Evolutionary conservation across 2,888 invertebrate species (phyloP), one percentile per base, ranked within the genome.

Genomic region (Protodeltote pygarga): DNA sequence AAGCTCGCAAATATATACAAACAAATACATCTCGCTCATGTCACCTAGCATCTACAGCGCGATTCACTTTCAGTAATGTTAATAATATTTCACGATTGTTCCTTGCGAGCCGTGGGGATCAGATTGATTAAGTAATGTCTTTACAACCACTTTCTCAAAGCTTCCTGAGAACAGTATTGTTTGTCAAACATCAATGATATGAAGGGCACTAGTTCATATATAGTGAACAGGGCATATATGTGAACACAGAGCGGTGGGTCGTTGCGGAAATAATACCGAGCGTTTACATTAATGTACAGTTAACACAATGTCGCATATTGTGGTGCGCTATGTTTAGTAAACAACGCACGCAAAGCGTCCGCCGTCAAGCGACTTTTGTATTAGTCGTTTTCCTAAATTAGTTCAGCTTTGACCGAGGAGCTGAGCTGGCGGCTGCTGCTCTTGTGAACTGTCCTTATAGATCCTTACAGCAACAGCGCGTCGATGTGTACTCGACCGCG

Each of bases 1-100:
- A 19, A 29, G 33, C 29, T 40, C 31, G 49, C 47, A 29, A 60
- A 42, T 58, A 64, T 65, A 64, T 59, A 72, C 57, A 71, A 64
- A 71, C 65, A 77, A 73, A 60, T 21, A 35, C 19, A 24, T 25
- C n/a, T 20, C 6, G 32, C 24, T 24, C 58, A 62, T 53, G 51
- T 44, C 59, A 52, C 37, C 47, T 3, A 0, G 5, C 19, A 19
- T 21, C 16, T 60, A 60, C 60, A 60, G 62, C 21, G 28, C 41
- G 62, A 32, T 60, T 24, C 38, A 9, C 17, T 19, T 28, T 0
- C 5, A 19, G n/a, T 9, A 0, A n/a, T 8, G 15, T 13, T 21
- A 3, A 17, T 17, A 17, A 31, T 10, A 11, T 15, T 16, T 3
- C 3, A 5, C 3, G 4, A 19, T 35, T 15, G 9, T 29, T 29